Evolutionary conservation across 2,888 invertebrate genomes (phyloP), one percentile per base, ranked within the genome.

Genomic region (Phania funesta): DNA sequence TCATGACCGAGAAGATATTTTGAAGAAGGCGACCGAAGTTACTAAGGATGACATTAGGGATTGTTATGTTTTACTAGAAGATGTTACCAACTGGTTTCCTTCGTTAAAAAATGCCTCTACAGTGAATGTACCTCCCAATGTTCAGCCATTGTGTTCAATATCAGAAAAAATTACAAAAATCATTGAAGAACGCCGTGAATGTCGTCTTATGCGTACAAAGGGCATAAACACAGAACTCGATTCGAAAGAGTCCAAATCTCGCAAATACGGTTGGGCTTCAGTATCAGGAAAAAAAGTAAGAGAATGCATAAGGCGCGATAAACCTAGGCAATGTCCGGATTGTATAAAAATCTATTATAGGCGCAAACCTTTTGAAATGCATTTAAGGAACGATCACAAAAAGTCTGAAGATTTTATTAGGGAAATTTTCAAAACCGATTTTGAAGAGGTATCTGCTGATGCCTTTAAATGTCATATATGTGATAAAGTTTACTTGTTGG

Each of bases 301-400:
- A 35, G 88, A 87, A 54, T 89, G 90, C 1, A 84, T 89, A 38
- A 89, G 87, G 56, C 87, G 88, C 75, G 89, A 89, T 16, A 88
- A 86, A 78, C 84, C 86, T 2, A 89, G 89, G 86, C 83, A 89
- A 73, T 91, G 91, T 74, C 86, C 87, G 5, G 85, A 87, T 46
- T 91, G 91, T 64, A 87, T 90, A 0, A 90, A 90, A 78, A 87
- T 90, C 24, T 91, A 91, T 78, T 87, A 90, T 50, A 89, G 90
- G 56, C 87, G 89, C 3, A 90, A 90, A 54, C 88, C 90, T 0
- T 89, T 88, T 68, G 89, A 89, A 32, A 89, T 88, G 20, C 91
- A 91, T 85, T 83, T 91, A 41, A 86, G 87, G 7, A 87, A 87
- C 3, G 88, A 89, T 65, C 91, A 91, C 78, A 86, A 87, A 20